phyloP scores from a whole-genome alignment of 2,113 vertebrate species.

The human region DNA sequence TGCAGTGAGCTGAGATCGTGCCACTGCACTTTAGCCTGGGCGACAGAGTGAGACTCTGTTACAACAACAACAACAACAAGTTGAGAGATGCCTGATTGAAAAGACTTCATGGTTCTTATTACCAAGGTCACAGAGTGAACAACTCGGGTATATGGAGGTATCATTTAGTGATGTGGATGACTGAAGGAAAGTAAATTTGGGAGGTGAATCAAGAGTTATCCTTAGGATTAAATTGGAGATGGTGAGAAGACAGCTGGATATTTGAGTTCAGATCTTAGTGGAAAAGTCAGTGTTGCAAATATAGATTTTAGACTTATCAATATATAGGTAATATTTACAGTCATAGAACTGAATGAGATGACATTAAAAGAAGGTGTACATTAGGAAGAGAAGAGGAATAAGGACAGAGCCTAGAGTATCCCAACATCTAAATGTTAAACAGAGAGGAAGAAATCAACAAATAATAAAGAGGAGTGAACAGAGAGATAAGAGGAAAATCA shows the following conservation, averaged over 20 bases:
- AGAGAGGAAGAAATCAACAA: neutral
- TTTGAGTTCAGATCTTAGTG: neutral
- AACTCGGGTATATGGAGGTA: too few relatives aligned
- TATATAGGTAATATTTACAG: neutral
- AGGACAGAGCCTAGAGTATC: too few relatives aligned
- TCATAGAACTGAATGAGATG: neutral
- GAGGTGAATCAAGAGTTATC: neutral
- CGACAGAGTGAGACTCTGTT: too few relatives aligned
- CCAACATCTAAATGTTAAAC: neutral
- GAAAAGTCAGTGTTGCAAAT: neutral
- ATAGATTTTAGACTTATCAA: neutral
- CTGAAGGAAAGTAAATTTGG: neutral
- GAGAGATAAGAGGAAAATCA: neutral
- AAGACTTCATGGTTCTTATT: neutral
- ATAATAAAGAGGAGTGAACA: neutral
- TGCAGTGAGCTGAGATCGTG: too few relatives aligned
- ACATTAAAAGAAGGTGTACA: neutral
- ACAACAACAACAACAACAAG: neutral
- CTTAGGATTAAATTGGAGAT: neutral
- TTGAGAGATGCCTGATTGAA: neutral
- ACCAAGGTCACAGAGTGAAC: neutral
- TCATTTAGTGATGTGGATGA: neutral
- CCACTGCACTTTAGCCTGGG: too few relatives aligned
- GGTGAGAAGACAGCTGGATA: neutral
- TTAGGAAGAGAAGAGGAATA: neutral